phyloP scores from a whole-genome alignment of 2,888 invertebrate species.

The Drosophila neotestacea region DNA sequence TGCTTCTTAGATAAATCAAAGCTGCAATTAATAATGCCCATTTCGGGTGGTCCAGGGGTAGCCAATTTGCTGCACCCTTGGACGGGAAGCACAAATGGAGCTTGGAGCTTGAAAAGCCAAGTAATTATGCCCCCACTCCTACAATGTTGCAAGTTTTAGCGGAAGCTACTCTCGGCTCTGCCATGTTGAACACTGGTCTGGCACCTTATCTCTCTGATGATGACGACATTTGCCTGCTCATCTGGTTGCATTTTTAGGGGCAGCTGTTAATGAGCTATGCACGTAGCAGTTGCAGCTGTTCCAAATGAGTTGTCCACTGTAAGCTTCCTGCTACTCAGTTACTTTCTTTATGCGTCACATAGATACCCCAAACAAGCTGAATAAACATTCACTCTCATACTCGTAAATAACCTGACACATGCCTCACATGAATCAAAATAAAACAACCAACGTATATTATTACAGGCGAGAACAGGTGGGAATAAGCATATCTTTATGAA shows the following conservation, averaged over 20 bases:
- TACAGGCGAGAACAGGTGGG: neutral
- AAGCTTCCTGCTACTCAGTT: slow-evolving; percentile 7
- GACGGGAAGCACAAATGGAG: slow-evolving; percentile 73
- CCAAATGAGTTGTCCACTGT: slow-evolving; percentile 29
- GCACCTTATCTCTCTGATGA: slow-evolving; percentile 19
- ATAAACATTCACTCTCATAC: slow-evolving; percentile 44
- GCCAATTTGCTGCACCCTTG: slow-evolving; percentile 57
- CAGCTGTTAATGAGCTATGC: slow-evolving; percentile 55
- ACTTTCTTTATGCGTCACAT: slow-evolving; percentile 7
- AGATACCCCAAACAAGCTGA: slow-evolving; percentile 47
- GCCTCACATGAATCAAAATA: slow-evolving; percentile 4
- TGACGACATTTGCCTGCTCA: slow-evolving; percentile 15
- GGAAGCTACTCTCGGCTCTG: slow-evolving; percentile 43
- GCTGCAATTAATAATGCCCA: slow-evolving; percentile 73
- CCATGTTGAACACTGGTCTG: slow-evolving; percentile 1
- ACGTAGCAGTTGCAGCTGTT: slow-evolving; percentile 38
- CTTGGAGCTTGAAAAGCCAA: slow-evolving; percentile 56
- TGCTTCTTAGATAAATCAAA: slow-evolving; percentile 76
- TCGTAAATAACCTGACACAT: slow-evolving; percentile 26
- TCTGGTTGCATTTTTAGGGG: slow-evolving; percentile 32
- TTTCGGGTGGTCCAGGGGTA: slow-evolving; percentile 36
- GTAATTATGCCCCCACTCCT: slow-evolving; percentile 58
- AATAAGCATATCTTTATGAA: neutral
- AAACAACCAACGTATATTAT: slow-evolving; percentile 4
- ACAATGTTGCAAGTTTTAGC: slow-evolving; percentile 19